A percentile compares a stretch with the other conserved stretches of the same genome.
Evolutionary conservation across 2,888 invertebrate genomes (phyloP).

Genomic region (Entomobrya multifasciata): DNA sequence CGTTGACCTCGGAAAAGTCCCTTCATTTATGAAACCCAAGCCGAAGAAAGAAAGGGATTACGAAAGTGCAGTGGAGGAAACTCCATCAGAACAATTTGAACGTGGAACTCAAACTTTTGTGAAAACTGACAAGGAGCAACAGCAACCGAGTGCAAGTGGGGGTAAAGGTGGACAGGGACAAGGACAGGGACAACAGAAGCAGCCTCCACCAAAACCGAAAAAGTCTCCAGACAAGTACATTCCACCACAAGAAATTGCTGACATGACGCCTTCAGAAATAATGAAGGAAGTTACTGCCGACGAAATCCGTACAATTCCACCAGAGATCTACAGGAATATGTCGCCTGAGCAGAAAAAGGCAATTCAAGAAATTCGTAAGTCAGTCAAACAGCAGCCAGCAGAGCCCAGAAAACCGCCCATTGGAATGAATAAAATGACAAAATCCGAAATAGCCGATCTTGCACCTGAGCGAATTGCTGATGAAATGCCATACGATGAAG

Average conservation of each 20-base stretch:
- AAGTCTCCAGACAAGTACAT: neutral
- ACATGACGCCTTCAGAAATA: constrained; percentile 58
- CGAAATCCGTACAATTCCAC: constrained; percentile 24
- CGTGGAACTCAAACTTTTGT: constrained; percentile 53
- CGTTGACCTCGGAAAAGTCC: constrained; percentile 61
- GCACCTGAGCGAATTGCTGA: constrained; percentile 20
- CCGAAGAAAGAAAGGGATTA: neutral
- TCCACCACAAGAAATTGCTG: constrained; percentile 39
- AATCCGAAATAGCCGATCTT: constrained; percentile 18
- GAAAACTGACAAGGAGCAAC: constrained; percentile 10
- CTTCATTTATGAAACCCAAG: constrained; percentile 67
- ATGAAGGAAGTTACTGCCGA: constrained; percentile 35
- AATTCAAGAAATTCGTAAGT: constrained; percentile 11
- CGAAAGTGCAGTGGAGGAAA: neutral
- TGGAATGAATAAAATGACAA: constrained; percentile 17
- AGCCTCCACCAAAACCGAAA: constrained; percentile 1
- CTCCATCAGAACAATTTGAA: constrained; percentile 46
- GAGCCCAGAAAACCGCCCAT: constrained; percentile 18
- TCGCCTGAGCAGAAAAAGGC: constrained; percentile 60
- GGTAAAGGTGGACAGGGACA: neutral
- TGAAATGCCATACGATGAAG: constrained; percentile 36
- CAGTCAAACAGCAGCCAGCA: neutral
- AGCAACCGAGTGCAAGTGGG: neutral
- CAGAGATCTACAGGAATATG: constrained; percentile 36
- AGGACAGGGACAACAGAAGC: neutral